These are phyloP conservation scores for Gambusia affinis DNA, from an alignment of 2,113 vertebrate species.

Conservation along the genomic window DNA sequence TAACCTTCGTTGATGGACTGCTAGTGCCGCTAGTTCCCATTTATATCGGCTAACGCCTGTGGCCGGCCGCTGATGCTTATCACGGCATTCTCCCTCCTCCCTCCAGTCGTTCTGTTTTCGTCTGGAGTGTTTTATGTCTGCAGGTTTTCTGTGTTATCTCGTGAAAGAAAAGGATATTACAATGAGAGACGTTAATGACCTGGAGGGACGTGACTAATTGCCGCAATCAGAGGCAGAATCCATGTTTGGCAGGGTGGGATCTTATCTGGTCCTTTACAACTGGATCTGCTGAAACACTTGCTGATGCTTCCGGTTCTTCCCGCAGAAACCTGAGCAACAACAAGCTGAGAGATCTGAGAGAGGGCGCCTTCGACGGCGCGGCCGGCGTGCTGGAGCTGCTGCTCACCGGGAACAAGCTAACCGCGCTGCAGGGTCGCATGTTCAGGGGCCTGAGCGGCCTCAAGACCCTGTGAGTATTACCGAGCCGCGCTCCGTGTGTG, in stretches of 20 bases:
- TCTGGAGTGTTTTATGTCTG: constrained; percentile 35
- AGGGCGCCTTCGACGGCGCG: constrained; percentile 89
- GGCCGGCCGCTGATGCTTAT: constrained; percentile 37
- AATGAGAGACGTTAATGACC: constrained; percentile 50
- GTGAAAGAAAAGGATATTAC: constrained; percentile 44
- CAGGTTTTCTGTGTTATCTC: constrained; percentile 13
- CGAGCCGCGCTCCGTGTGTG: not conserved
- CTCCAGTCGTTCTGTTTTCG: constrained; percentile 25
- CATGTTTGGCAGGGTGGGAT: not conserved
- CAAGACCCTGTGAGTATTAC: constrained; percentile 91
- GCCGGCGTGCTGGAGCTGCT: constrained; percentile 88
- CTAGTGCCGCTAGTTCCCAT: too few relatives aligned
- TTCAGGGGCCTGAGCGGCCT: constrained; percentile 89
- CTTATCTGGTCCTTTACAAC: not conserved
- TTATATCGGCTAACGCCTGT: too few relatives aligned
- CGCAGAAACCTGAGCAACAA: constrained; percentile 95
- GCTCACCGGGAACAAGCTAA: constrained; percentile 93
- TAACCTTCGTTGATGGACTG: too few relatives aligned
- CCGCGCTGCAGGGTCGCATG: constrained; percentile 86
- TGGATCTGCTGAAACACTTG: not conserved
- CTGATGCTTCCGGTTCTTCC: not conserved
- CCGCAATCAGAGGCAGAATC: constrained; percentile 32
- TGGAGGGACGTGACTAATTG: constrained; percentile 54
- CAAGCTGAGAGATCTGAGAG: constrained; percentile 92
- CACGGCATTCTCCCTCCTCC: constrained; percentile 31